Conservation (phyloP, 2,888 invertebrate species). For the Keiferia lycopersicella region DNA sequence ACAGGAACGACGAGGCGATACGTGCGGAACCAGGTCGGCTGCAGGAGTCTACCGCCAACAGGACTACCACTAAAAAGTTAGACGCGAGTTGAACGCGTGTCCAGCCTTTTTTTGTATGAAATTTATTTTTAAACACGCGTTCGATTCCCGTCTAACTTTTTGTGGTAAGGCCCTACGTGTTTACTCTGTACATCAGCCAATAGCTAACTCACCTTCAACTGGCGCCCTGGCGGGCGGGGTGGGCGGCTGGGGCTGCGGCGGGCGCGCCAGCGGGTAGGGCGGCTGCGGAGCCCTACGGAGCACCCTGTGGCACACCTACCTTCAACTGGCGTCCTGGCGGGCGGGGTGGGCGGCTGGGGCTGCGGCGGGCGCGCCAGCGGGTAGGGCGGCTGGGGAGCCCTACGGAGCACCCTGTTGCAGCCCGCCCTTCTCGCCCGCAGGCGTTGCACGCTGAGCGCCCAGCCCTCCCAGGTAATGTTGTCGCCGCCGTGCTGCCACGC, state of each 20-base stretch:
- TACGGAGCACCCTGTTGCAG: slow-evolving; percentile 75
- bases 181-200: too few relatives aligned
- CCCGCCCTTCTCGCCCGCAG: slow-evolving; percentile 40
- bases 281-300: slow-evolving; percentile 89
- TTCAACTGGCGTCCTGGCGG: slow-evolving; percentile 39
- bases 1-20: too few relatives aligned
- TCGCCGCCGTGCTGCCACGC: slow-evolving; percentile 86
- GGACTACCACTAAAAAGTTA: too few relatives aligned
- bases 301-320: slow-evolving; percentile 49
- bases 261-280: slow-evolving; percentile 86
- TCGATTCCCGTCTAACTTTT: too few relatives aligned
- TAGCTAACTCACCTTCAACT: too few relatives aligned
- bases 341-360: slow-evolving; percentile 38
- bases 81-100: too few relatives aligned
- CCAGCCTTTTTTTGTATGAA: too few relatives aligned
- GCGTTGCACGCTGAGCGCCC: slow-evolving; percentile 84
- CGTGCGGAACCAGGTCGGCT: too few relatives aligned
- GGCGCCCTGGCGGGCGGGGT: slow-evolving; percentile 38
- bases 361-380: slow-evolving; percentile 77
- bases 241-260: slow-evolving; percentile 38
- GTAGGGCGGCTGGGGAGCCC: slow-evolving; percentile 91
- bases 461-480: slow-evolving; percentile 87
- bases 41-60: too few relatives aligned
- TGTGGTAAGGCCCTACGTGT: too few relatives aligned
- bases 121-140: too few relatives aligned